A percentile compares a stretch with the other conserved stretches of the same genome.
Evolutionary conservation across 92 coral and sea anemone species (phyloP).

Genomic region (Porites evermanni): DNA sequence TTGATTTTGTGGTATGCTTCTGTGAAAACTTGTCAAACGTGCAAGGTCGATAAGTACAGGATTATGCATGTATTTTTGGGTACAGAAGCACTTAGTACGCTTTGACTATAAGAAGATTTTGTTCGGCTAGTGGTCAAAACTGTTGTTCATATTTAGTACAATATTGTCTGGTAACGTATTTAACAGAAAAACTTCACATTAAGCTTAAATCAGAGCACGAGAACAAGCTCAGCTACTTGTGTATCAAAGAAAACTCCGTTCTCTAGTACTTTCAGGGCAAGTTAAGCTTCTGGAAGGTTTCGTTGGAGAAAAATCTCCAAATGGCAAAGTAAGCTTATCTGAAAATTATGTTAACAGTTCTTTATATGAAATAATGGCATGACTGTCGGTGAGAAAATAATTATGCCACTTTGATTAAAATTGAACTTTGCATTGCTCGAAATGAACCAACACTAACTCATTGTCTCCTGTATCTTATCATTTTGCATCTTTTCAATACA

Average conservation of each 20-base stretch:
- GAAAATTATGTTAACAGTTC: not conserved
- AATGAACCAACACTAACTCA: conserved; percentile 1
- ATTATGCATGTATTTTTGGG: conserved; percentile 20
- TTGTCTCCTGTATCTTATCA: not conserved
- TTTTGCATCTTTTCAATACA: not conserved
- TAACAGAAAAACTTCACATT: not conserved
- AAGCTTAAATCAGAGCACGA: not conserved
- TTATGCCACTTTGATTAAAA: not conserved
- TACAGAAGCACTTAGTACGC: conserved; percentile 19
- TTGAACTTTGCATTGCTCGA: conserved; percentile 1
- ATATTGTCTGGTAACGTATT: not conserved
- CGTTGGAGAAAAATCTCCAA: not conserved
- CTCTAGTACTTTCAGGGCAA: conserved; percentile 4
- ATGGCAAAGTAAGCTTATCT: too few relatives aligned
- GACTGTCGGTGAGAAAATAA: not conserved
- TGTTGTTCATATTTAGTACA: too few relatives aligned
- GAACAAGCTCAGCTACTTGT: not conserved
- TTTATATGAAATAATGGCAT: not conserved
- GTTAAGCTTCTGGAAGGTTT: not conserved
- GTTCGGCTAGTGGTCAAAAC: not conserved
- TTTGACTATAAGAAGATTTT: conserved; percentile 5
- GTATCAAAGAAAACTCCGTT: not conserved
- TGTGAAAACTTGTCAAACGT: conserved; percentile 22
- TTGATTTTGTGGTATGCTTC: conserved; percentile 8
- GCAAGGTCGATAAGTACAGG: conserved; percentile 25